Base-by-base conservation (phyloP, 2,113 vertebrate species). In the Leptobrachium ailaonicum region DNA sequence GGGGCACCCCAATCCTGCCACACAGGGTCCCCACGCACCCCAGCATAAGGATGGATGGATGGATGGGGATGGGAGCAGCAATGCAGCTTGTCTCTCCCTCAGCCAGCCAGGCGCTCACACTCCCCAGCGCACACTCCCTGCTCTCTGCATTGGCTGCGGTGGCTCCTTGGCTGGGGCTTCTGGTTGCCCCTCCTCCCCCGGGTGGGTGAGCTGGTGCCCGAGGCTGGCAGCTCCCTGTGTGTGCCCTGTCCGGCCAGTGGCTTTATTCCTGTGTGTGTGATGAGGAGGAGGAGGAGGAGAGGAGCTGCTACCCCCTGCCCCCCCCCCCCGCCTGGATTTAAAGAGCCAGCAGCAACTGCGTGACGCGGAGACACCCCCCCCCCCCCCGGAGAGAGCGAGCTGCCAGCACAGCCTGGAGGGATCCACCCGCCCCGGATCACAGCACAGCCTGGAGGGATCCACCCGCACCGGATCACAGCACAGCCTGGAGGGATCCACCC, bases 321-420 rank as follows among this genome's bases (percentile, higher is more conserved):
- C 85, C 66, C n/a, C 76, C 82, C 76, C 79, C 83, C 40, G 80
- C 87, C 79, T 83, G 79, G 84, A 88, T 91, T 92, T 92, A 92
- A 93, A 94, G 92, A 83, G 85, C 89, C 91, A 93, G 88, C 78
- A 93, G 88, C 78, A 83, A 83, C 91, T 87, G 88, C 86, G 86
- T 85, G 88, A 85, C 50, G 54, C 40, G 5, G 68, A 82, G 76
- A 85, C 81, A 88, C 86, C 91, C 88, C 20, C 20, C 20, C 20
- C 20, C 20, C 20, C 20, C 20, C 20, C 20, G 20, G 20, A 1
- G 20, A 32, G 20, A 32, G 20, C 20, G 20, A 32, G 20, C 20
- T 32, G 20, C 20, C 20, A 32, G 20, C 20, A 32, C 20, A 32
- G 20, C 20, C 20, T 32, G 20, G 20, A 32, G 20, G 20, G 20